Evolutionary conservation across 2,888 invertebrate genomes (phyloP), one percentile per base, ranked within the genome.

Genomic region (Torymus texanus): DNA sequence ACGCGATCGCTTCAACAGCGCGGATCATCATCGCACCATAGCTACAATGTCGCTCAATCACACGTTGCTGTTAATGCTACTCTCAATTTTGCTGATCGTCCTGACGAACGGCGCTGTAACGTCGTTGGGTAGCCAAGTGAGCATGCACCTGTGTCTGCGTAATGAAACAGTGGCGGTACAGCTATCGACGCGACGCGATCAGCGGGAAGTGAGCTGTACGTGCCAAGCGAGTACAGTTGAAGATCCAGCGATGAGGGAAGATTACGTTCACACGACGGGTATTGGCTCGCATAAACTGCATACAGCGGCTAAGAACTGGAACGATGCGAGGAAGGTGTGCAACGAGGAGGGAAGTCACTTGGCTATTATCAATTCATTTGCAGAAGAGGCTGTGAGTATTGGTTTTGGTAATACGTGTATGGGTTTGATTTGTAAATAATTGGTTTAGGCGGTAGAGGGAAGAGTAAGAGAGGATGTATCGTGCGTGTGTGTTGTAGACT

Each of bases 261-360:
- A 86, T 82, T 88, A 88, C 82, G 80, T 50, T 50, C 83, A 85
- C 76, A 82, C 84, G 10, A 79, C 83, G 0, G 86, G 85, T 21
- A 82, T 87, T 24, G 87, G 88, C 0, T 83, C 82, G 12, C 84
- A 86, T 82, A 87, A 87, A 80, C 65, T 87, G 3, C 86, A 86
- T 72, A 85, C 83, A n/a, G 79, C 81, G 11, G 77, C 77, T 0
- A 65, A 65, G 16, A 18, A 8, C 1, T 83, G 83, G 83, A 85
- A 84, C 76, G 83, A 79, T 61, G 86, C 86, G n/a, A 82, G 85
- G 16, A 84, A 83, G 61, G 74, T 85, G 18, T 84, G 84, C 71
- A 82, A 80, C 79, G 84, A 85, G 67, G 84, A 86, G 55, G 80
- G 81, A 21, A 84, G 81, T 65, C 85, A 85, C 83, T 82, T 85